phyloP scores from a whole-genome alignment of 2,113 vertebrate species.

The Perca flavescens region DNA sequence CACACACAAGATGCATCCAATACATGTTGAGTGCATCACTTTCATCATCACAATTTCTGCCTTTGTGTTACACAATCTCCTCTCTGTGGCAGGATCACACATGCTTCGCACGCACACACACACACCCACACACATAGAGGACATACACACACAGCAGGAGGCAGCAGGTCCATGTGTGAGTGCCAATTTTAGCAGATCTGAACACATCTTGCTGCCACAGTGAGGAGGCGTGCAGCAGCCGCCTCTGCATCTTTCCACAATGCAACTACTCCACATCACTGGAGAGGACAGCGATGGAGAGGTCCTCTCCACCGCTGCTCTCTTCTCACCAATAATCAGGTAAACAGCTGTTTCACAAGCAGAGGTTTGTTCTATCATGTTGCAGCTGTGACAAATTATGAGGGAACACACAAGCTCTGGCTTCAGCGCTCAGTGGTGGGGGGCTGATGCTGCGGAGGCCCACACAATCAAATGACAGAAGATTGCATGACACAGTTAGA shows the following conservation, averaged over 20 bases:
- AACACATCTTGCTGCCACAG: constrained; percentile 7
- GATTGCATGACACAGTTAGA: neutral
- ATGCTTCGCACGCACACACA: neutral
- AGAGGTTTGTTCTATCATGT: too few relatives aligned
- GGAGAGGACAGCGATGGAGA: neutral
- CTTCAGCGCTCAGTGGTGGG: neutral
- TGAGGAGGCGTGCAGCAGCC: neutral
- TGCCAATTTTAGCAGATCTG: constrained; percentile 19
- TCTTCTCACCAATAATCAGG: neutral
- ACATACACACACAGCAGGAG: constrained; percentile 4
- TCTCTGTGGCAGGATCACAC: constrained; percentile 7
- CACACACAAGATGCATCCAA: neutral
- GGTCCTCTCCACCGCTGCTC: neutral
- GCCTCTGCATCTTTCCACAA: neutral
- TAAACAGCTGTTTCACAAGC: too few relatives aligned
- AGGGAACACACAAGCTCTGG: neutral
- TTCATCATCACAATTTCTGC: constrained; percentile 1
- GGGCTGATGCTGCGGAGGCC: neutral
- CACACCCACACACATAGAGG: neutral
- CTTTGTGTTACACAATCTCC: neutral
- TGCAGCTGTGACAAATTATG: too few relatives aligned
- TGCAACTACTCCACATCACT: neutral
- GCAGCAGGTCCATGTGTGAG: constrained; percentile 10
- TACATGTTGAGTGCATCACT: neutral
- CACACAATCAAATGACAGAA: neutral